Evolutionary conservation across 2,113 vertebrate genomes (phyloP), one percentile per base, ranked within the genome.

Genomic region (Megaceryle torquata): DNA sequence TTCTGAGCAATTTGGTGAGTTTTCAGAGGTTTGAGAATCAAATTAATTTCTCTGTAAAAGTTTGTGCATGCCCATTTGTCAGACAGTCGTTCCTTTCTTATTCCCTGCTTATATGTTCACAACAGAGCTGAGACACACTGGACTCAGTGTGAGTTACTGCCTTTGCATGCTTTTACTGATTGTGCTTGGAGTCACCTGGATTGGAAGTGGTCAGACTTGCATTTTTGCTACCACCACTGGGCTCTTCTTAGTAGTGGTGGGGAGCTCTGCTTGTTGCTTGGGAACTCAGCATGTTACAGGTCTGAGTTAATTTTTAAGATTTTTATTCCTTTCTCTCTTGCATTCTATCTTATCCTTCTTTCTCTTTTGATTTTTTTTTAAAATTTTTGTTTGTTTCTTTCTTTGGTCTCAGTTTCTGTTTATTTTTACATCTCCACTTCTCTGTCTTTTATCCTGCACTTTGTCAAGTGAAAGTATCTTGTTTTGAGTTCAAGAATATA

Each of bases 401-500:
- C 37, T 14, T 35, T 3, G 0, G 10, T 33, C 17, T 71, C 24
- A 28, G 5, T 92, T 68, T 33, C 48, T 57, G 15, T 53, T 96
- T 68, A 35, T 48, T 82, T 91, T 89, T 89, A 51, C 28, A 25
- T 86, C 78, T 91, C 75, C 65, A 31, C 15, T 70, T 5, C 82
- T 82, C 78, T 54, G 18, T 37, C 72, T 88, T 83, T 88, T 51
- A 78, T 88, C 39, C 72, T 43, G 31, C 28, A 6, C 44, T 35
- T 43, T 69, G 44, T 81, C 65, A 61, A 95, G 60, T 87, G 77
- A 95, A 54, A 25, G 65, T 68, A 79, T 35, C 77, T 82, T 89
- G 77, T 91, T 95, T 93, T 41, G 84, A 57, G 61, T 79, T 93
- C 65, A 79, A 85, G 88, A 89, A 72, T 89, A 88, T 25, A 91